Evolutionary conservation across 1,140 invertebrate genomes (phyloP).

Genomic region (Microplitis mediator): DNA sequence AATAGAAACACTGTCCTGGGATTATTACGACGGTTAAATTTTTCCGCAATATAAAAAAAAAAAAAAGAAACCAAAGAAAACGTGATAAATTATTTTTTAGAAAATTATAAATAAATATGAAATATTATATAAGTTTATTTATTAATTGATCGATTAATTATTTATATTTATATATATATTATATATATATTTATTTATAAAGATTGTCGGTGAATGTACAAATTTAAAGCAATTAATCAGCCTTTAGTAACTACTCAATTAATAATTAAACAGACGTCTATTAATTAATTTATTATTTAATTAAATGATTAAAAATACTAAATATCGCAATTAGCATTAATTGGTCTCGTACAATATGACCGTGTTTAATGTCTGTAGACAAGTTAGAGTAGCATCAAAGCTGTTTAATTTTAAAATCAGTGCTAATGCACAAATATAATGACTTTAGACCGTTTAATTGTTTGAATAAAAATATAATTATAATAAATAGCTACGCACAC

Average conservation of each 20-base stretch:
- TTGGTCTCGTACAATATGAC: background rate
- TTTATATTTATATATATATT: constrained; percentile 32
- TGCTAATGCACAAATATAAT: background rate
- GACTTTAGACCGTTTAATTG: constrained; percentile 5
- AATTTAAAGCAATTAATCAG: constrained; percentile 29
- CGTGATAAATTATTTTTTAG: background rate
- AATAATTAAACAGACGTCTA: background rate
- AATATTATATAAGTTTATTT: background rate
- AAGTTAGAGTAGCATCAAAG: background rate
- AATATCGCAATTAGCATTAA: background rate
- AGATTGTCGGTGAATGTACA: constrained; percentile 30
- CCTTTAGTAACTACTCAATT: constrained; percentile 1
- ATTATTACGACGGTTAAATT: constrained; percentile 1
- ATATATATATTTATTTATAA: constrained; percentile 30
- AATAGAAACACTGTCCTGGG: constrained; percentile 16
- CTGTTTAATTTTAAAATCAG: constrained; percentile 14
- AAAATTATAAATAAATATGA: background rate
- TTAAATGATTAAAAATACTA: background rate
- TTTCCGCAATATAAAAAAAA: no score
- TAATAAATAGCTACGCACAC: constrained; percentile 66
- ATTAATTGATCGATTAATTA: background rate
- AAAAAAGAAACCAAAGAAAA: background rate
- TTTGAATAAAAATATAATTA: constrained; percentile 11
- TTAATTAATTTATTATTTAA: background rate
- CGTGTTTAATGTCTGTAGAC: background rate